Base-by-base conservation (phyloP, 2,113 vertebrate genomes). In the Odocoileus hemionus region DNA sequence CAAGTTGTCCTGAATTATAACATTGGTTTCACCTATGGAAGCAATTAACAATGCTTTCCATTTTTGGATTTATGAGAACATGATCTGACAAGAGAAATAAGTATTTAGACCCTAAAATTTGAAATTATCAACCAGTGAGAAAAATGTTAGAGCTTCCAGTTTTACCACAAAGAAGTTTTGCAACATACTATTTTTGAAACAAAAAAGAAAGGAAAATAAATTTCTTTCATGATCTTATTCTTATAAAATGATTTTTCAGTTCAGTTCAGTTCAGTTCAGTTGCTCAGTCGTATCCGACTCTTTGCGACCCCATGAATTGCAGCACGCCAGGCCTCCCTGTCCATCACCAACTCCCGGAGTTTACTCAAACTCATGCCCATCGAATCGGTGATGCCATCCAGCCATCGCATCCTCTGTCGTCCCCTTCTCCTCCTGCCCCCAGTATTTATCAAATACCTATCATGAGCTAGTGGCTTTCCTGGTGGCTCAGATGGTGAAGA, bases 1-100 rank as follows among this genome's bases (percentile, higher is more conserved):
- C 12, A 97, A 28, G 17, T 55, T 92, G 36, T 64, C 47, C 60
- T 85, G 52, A 54, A 14, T 47, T 70, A 7, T 86, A 78, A 90
- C 64, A 95, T 19, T 97, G 43, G 15, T 87, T 84, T 94, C 9
- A 94, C 36, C 87, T 83, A 86, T 52, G 14, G 61, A 86, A 94
- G 36, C 33, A 92, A 85, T 90, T 94, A 84, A 30, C 55, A 89
- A 43, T 43, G 26, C 11, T 92, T 94, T 83, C 85, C 21, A 89
- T 70, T 80, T 98, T 57, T 30, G 50, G 33, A 90, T 74, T 23
- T 57, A 79, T 90, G 47, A 87, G 50, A 97, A 84, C 33, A 61
- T 50, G 26, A 50, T 78, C 78, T 89, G n/a, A 86, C 30, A 91
- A 86, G 43, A 95, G 80, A 47, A 85, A 50, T 86, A 92, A 88